Evolutionary conservation across 37 sponge, comb jelly and placozoan genomes (phyloP).

Genomic region (Tethya wilhelma): DNA sequence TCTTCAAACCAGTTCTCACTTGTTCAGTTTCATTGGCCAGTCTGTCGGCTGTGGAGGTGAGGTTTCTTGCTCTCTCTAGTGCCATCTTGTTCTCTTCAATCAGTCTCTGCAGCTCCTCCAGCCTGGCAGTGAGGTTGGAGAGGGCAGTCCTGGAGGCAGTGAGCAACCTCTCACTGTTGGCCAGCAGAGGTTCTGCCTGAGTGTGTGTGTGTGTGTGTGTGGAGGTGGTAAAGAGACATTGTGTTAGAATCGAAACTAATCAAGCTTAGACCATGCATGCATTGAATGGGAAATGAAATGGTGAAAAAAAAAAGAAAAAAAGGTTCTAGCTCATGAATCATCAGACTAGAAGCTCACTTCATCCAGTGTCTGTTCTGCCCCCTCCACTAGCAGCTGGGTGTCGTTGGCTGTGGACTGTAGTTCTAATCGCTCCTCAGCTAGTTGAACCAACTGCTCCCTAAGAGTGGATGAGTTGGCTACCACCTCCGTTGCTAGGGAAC

Average conservation of each 20-base stretch:
- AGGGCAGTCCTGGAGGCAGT: background rate
- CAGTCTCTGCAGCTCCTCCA: background rate
- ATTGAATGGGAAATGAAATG: background rate
- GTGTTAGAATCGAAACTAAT: too few species aligned
- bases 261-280: too few species aligned
- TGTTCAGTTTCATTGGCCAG: background rate
- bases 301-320: background rate
- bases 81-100: slow-evolving; percentile 5
- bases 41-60: background rate
- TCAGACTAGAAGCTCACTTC: background rate
- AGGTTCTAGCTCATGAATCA: background rate
- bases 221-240: background rate
- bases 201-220: background rate
- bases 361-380: background rate
- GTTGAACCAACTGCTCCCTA: background rate
- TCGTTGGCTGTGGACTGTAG: background rate
- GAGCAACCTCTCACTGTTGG: background rate
- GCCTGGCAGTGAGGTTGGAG: background rate
- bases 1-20: background rate
- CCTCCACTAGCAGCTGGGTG: background rate
- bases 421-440: background rate
- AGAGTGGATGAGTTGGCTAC: background rate
- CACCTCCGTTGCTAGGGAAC: background rate
- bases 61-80: slow-evolving; percentile 5
- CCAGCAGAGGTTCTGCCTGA: background rate